Conservation (phyloP, 2,113 vertebrate genomes). For the Xiphophorus couchianus region DNA sequence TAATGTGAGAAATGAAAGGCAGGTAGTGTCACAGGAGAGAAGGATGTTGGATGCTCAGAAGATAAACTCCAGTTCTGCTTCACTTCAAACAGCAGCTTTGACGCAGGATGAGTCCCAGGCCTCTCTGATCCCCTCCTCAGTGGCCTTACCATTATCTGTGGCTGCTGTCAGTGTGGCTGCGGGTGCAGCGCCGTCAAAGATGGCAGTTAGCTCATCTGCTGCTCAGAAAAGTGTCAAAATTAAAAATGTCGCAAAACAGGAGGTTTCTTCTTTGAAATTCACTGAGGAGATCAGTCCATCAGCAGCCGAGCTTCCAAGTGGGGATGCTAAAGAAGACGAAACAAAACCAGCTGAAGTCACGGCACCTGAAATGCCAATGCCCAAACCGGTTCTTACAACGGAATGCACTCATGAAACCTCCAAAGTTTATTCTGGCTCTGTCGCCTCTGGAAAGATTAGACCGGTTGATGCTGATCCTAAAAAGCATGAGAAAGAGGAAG, state of each 20-base stretch:
- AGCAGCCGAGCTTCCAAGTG: neutral
- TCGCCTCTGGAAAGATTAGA: neutral
- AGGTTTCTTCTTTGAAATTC: slow-evolving; percentile 19
- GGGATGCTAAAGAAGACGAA: slow-evolving; percentile 30
- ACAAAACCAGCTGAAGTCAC: slow-evolving; percentile 9
- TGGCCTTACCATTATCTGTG: slow-evolving; percentile 33
- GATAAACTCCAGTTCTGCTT: slow-evolving; percentile 36
- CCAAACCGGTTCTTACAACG: slow-evolving; percentile 7
- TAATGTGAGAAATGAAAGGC: slow-evolving; percentile 39
- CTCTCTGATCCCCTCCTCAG: slow-evolving; percentile 36
- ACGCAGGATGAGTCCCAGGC: slow-evolving; percentile 48
- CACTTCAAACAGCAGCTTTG: slow-evolving; percentile 37
- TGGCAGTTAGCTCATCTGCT: slow-evolving; percentile 19
- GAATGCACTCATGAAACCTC: slow-evolving; percentile 18
- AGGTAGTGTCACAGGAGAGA: slow-evolving; percentile 42
- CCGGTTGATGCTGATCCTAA: slow-evolving; percentile 14
- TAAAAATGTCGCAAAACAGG: slow-evolving; percentile 41
- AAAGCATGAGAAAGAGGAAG: slow-evolving; percentile 15
- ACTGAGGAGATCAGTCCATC: slow-evolving; percentile 15
- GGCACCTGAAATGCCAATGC: slow-evolving; percentile 11
- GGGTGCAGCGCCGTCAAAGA: slow-evolving; percentile 53
- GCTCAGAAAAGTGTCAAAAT: slow-evolving; percentile 38
- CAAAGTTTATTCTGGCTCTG: neutral
- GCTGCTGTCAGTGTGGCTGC: slow-evolving; percentile 35
- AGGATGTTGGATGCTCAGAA: slow-evolving; percentile 43